These are phyloP conservation scores for Chroicocephalus ridibundus DNA, from an alignment of 2,113 vertebrate genomes.

Conservation along the genomic window DNA sequence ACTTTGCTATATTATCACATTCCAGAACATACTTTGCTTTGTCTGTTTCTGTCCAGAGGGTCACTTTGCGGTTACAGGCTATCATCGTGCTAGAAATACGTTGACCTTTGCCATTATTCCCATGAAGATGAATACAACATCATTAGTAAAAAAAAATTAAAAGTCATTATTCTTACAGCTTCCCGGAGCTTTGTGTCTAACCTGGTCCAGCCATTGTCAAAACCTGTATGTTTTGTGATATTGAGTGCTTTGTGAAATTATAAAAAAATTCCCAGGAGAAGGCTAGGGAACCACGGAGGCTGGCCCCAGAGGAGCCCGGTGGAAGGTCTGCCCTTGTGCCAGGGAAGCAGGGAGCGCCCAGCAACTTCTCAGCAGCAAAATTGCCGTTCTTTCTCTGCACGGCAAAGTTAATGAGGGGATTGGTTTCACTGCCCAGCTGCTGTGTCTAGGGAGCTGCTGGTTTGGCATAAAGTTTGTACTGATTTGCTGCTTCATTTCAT, in stretches of 20 bases:
- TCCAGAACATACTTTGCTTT: neutral
- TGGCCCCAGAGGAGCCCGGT: neutral
- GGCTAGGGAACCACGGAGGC: neutral
- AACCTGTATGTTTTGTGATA: neutral
- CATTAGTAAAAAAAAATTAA: neutral
- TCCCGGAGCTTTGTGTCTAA: neutral
- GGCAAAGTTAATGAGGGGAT: neutral
- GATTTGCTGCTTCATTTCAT: neutral
- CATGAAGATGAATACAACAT: neutral
- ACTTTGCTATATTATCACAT: neutral
- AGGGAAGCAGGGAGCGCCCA: neutral
- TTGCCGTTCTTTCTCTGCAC: neutral
- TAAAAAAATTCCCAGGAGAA: neutral
- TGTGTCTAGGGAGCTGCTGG: neutral
- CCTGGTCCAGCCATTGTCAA: neutral
- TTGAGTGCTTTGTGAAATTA: neutral
- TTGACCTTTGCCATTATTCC: neutral
- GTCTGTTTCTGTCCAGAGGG: neutral
- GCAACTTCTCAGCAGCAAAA: neutral
- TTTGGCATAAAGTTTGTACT: neutral
- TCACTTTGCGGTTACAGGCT: neutral
- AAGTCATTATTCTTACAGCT: neutral
- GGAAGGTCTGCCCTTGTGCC: neutral
- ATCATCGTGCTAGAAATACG: neutral
- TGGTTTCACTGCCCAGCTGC: neutral